phyloP scores from a whole-genome alignment of 2,113 vertebrate species.

The Ammodytes dubius region DNA sequence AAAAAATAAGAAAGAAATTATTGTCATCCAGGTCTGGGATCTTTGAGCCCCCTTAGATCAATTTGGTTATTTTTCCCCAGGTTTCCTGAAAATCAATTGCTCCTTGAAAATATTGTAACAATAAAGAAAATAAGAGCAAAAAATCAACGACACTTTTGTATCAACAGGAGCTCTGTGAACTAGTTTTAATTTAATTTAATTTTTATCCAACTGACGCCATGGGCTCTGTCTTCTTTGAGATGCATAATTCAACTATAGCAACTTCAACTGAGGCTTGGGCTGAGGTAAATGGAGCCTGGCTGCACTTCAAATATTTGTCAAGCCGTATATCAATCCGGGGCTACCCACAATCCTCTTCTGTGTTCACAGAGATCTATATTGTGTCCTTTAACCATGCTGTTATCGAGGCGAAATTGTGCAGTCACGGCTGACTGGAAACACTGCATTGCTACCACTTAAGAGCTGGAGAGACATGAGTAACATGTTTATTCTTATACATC shows the following conservation, averaged over 20 bases:
- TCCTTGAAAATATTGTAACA: constrained; percentile 19
- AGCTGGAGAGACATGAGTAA: constrained; percentile 22
- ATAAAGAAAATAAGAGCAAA: constrained; percentile 29
- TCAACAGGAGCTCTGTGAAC: constrained; percentile 15
- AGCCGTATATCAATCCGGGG: constrained; percentile 40
- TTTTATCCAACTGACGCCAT: constrained; percentile 7
- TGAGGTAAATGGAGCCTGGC: constrained; percentile 64
- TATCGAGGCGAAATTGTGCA: constrained; percentile 49
- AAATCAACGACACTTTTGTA: not conserved
- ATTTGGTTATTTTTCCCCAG: constrained; percentile 28
- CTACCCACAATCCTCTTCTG: constrained; percentile 67
- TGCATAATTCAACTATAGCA: constrained; percentile 45
- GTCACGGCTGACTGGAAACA: constrained; percentile 47
- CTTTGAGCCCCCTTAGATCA: constrained; percentile 9
- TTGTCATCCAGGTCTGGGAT: not conserved
- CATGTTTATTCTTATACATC: constrained; percentile 30
- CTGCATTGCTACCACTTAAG: constrained; percentile 5
- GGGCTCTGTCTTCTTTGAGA: constrained; percentile 33
- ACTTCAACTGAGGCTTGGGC: constrained; percentile 27
- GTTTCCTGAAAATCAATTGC: constrained; percentile 29
- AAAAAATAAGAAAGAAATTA: not conserved
- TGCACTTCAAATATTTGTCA: constrained; percentile 80
- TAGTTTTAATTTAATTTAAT: constrained; percentile 8
- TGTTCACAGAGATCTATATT: constrained; percentile 64
- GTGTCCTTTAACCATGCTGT: constrained; percentile 2